phyloP scores from a whole-genome alignment of 37 sponge, comb jelly and placozoan genomes.

The Spongilla lacustris region DNA sequence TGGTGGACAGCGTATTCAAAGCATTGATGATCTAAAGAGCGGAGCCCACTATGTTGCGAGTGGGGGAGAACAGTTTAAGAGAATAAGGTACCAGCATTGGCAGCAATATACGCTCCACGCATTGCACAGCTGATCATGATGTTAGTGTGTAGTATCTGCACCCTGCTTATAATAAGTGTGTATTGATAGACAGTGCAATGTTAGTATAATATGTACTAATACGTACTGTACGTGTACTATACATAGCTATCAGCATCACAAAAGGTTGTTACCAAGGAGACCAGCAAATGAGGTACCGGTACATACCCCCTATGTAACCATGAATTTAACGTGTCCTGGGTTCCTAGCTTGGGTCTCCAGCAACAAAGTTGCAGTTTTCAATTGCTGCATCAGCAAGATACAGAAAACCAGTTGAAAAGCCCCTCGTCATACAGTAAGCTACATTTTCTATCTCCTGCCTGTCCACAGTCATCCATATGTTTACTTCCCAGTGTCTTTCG shows the following conservation, averaged over 20 bases:
- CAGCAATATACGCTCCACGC: too few species aligned
- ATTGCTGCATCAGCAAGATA: slow-evolving; percentile 57
- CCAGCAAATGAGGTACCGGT: slow-evolving; percentile 6
- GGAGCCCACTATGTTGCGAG: slow-evolving; percentile 87
- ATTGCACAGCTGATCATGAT: too few species aligned
- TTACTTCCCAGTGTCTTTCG: slow-evolving; percentile 68
- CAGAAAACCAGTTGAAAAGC: slow-evolving; percentile 64
- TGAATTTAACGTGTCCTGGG: neutral
- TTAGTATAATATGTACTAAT: too few species aligned
- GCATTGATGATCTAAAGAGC: slow-evolving; percentile 48
- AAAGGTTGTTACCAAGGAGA: slow-evolving; percentile 21
- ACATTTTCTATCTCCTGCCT: neutral
- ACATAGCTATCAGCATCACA: slow-evolving; percentile 34
- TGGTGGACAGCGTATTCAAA: slow-evolving; percentile 59
- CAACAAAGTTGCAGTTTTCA: slow-evolving; percentile 1
- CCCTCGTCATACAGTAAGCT: slow-evolving; percentile 73
- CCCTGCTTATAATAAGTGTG: too few species aligned
- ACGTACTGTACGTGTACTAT: neutral
- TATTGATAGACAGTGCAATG: too few species aligned
- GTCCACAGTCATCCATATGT: neutral
- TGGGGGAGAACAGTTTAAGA: slow-evolving; percentile 83
- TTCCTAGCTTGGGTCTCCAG: neutral
- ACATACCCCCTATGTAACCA: neutral
- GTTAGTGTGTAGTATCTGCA: too few species aligned
- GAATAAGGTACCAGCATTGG: slow-evolving; percentile 43